A percentile compares a stretch with the other conserved stretches of the same genome.
These are phyloP conservation scores for Pelodiscus sinensis DNA, from an alignment of 2,113 vertebrate species.

Conservation along the genomic window DNA sequence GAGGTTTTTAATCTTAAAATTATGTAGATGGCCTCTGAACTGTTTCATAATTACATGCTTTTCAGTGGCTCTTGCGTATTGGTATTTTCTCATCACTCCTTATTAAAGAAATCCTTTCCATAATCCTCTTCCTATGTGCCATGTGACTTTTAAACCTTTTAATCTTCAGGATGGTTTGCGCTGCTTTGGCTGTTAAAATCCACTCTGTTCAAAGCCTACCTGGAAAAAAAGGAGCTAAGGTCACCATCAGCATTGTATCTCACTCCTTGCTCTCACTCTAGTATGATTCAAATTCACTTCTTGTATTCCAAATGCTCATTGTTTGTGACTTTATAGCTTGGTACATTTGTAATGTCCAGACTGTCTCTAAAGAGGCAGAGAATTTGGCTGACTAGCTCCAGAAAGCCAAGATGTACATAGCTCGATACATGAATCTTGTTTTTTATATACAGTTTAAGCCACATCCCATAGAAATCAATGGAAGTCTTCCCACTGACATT, in stretches of 20 bases:
- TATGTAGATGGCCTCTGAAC: background rate
- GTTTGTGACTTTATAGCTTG: background rate
- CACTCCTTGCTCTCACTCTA: background rate
- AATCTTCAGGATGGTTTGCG: background rate
- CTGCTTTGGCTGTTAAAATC: background rate
- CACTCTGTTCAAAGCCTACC: background rate
- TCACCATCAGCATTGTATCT: background rate
- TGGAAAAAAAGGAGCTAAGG: background rate
- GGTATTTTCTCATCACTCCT: background rate
- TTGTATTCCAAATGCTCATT: background rate
- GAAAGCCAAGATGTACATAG: background rate
- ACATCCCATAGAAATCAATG: background rate
- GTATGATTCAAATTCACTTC: background rate
- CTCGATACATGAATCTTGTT: background rate
- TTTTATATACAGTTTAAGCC: background rate
- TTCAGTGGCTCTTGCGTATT: background rate
- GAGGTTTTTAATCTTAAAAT: background rate
- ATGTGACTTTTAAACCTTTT: background rate
- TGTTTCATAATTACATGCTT: background rate
- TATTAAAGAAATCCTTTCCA: background rate
- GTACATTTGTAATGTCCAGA: background rate
- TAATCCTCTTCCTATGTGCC: background rate
- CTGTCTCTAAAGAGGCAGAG: background rate
- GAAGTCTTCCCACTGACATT: background rate
- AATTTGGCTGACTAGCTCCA: background rate